A percentile compares a stretch with the other conserved stretches of the same genome.
These are phyloP conservation scores for Poecile montanus DNA, from an alignment of 2,797 vertebrate genomes.

Conservation along the genomic window DNA sequence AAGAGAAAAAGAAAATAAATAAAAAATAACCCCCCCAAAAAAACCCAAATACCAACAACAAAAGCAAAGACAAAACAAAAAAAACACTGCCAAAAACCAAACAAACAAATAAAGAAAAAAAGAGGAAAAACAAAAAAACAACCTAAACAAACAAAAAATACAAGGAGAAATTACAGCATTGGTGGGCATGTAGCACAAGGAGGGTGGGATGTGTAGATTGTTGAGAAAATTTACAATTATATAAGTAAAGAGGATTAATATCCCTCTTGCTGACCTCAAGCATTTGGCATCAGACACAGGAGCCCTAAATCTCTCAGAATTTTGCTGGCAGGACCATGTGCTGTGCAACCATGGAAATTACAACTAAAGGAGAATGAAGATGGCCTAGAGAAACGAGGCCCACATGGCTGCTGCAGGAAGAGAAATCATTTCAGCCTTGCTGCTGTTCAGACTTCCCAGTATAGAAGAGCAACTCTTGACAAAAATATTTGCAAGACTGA, in stretches of 20 bases:
- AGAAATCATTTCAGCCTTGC: not conserved
- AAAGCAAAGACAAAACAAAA: not conserved
- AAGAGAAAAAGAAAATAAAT: not conserved
- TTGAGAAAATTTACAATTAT: not conserved
- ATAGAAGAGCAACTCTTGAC: not conserved
- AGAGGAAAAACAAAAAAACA: not conserved
- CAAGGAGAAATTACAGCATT: not conserved
- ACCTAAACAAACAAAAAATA: not conserved
- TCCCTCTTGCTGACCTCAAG: not conserved
- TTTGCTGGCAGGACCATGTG: not conserved
- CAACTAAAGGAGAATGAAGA: not conserved
- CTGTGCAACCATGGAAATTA: not conserved
- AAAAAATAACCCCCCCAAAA: rapidly evolving
- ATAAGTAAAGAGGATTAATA: not conserved
- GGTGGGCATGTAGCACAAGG: not conserved
- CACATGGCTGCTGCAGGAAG: not conserved
- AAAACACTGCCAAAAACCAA: not conserved
- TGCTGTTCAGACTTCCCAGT: not conserved
- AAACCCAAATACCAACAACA: not conserved
- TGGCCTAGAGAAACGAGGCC: not conserved
- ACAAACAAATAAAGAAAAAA: not conserved
- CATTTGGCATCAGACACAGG: not conserved
- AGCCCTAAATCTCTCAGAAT: not conserved
- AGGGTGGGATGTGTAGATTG: not conserved
- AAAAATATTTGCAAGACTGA: not conserved